Conservation (phyloP, 2,888 invertebrate genomes). For the Tachina fera region DNA sequence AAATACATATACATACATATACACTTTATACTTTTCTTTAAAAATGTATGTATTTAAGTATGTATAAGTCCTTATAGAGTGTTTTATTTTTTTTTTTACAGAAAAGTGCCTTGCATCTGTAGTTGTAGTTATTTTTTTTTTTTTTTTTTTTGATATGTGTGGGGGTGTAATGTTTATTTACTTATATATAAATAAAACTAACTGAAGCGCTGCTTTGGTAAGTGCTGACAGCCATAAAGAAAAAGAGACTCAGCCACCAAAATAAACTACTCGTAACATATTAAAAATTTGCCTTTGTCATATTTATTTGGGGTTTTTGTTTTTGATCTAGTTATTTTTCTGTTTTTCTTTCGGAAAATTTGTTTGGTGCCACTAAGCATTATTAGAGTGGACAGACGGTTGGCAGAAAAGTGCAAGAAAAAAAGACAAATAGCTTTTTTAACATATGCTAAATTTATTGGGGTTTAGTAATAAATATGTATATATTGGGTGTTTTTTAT, state of each 20-base stretch:
- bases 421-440: neutral
- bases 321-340: neutral
- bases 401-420: neutral
- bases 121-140: neutral
- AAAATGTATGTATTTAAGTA: neutral
- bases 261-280: slow-evolving; percentile 32
- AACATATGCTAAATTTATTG: too few species aligned
- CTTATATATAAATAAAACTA: slow-evolving; percentile 29
- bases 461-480: too few species aligned
- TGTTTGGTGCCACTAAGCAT: slow-evolving; percentile 48
- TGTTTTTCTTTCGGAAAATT: slow-evolving; percentile 47
- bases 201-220: slow-evolving; percentile 51
- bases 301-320: neutral
- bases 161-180: neutral
- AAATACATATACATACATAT: too few species aligned
- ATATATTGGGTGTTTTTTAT: too few species aligned
- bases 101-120: neutral
- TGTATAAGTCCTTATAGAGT: neutral
- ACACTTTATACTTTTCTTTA: neutral
- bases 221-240: slow-evolving; percentile 60
- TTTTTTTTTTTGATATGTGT: neutral
- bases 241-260: slow-evolving; percentile 53
- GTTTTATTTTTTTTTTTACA: neutral
- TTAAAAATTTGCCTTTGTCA: slow-evolving; percentile 18
- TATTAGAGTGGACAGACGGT: slow-evolving; percentile 13